Percentiles rank a stretch among this genome's conserved stretches.
Conservation (phyloP, 2,113 vertebrate species). For the Oncorhynchus tshawytscha region DNA sequence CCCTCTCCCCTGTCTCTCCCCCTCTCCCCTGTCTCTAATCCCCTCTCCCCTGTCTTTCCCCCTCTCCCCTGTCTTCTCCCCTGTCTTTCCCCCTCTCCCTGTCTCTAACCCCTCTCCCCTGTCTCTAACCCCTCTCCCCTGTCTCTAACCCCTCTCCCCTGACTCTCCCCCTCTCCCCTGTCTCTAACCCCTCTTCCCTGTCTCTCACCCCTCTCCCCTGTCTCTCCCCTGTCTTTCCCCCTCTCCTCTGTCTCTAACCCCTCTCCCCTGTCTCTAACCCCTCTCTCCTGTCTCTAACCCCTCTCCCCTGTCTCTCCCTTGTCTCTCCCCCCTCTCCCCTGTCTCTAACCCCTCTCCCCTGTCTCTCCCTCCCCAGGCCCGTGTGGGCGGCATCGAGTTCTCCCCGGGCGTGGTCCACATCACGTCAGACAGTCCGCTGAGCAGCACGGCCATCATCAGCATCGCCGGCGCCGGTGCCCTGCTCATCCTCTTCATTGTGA, state of each 20-base stretch:
- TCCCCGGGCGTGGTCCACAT: constrained; percentile 96
- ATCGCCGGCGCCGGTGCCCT: constrained; percentile 90
- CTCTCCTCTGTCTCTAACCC: no score
- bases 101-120: not conserved
- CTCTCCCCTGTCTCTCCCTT: no score
- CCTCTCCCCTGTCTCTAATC: not conserved
- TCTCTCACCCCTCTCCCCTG: not conserved
- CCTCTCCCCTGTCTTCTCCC: not conserved
- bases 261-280: not conserved
- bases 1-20: no score
- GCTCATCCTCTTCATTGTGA: constrained; percentile 94
- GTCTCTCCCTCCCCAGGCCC: constrained; percentile 73
- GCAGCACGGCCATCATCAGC: constrained; percentile 94
- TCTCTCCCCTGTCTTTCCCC: not conserved
- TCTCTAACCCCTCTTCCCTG: not conserved
- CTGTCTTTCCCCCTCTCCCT: not conserved
- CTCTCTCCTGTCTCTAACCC: not conserved
- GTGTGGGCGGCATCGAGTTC: constrained; percentile 93
- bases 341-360: not conserved
- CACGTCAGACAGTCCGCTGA: constrained; percentile 94
- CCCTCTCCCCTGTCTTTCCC: no score
- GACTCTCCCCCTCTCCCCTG: not conserved
- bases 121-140: not conserved
- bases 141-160: no score
- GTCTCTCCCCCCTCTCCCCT: not conserved